Evolutionary conservation across 2,797 vertebrate genomes (phyloP), one percentile per base, ranked within the genome.

Genomic region (Gorsachius magnificus): DNA sequence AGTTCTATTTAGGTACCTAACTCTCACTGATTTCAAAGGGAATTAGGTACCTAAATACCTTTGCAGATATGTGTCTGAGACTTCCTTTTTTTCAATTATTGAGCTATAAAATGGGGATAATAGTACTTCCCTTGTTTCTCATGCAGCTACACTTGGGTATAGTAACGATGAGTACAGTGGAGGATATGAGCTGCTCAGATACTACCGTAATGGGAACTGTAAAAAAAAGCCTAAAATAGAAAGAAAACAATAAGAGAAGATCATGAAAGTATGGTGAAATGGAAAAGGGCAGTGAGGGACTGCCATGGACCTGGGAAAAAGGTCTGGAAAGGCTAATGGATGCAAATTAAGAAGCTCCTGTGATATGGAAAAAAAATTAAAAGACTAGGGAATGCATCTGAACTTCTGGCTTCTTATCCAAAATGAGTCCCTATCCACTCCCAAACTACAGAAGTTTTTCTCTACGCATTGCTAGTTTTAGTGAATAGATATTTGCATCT

Each of bases 51-150:
- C 58, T 87, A 89, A 92, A 81, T 45, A 66, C 31, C 66, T 43
- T 38, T 83, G 57, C 31, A 92, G 50, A 38, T 54, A 41, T 20
- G n/a, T 33, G 15, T 53, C 46, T 83, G 20, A 93, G 75, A 21
- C 43, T 76, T 61, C 48, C 10, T 75, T 72, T 87, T 77, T 50
- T 63, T 20, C 33, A 87, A 35, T 93, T 92, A 81, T 46, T 74
- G 70, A 89, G 33, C 51, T 75, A 74, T 85, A 92, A 95, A 95
- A 92, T 71, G 29, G 17, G n/a, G 33, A 89, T 85, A 87, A 93
- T 90, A 61, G 46, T 54, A 64, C 25, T 89, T 92, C 21, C 15
- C 13, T 68, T 89, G 38, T 64, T 87, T 89, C 60, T 85, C 68
- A 61, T 76, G 19, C 35, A 50, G 31, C 74, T 80, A 60, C 75